phyloP scores from a whole-genome alignment of 1,140 invertebrate genomes.

The Drosophila melanogaster region DNA sequence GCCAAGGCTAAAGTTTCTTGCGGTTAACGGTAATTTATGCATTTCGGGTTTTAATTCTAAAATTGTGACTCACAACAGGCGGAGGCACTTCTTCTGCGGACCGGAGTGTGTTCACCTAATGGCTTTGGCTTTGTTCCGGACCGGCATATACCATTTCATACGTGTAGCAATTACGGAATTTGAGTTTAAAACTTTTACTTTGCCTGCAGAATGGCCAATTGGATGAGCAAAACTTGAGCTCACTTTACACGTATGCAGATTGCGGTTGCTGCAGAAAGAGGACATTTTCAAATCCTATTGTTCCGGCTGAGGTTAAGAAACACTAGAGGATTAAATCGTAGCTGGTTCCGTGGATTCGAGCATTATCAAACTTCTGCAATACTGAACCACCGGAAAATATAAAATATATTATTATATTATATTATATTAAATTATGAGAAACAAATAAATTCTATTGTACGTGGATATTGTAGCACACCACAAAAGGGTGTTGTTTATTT shows the following conservation, averaged over 20 bases:
- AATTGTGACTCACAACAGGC: slow-evolving; percentile 79
- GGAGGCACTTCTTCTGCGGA: slow-evolving; percentile 40
- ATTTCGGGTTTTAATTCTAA: slow-evolving; percentile 79
- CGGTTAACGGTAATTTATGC: slow-evolving; percentile 80
- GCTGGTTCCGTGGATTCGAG: too few species aligned
- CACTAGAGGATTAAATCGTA: background rate
- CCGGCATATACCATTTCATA: slow-evolving; percentile 28
- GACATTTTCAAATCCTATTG: background rate
- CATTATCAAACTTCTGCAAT: too few species aligned
- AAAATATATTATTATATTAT: too few species aligned
- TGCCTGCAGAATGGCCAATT: slow-evolving; percentile 43
- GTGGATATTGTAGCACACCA: too few species aligned
- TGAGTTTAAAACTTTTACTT: slow-evolving; percentile 70
- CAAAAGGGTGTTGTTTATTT: too few species aligned
- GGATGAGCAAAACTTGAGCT: slow-evolving; percentile 35
- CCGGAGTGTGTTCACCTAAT: slow-evolving; percentile 60
- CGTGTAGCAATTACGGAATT: slow-evolving; percentile 73
- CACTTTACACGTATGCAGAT: slow-evolving; percentile 1
- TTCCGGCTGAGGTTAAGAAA: background rate
- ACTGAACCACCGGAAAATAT: too few species aligned
- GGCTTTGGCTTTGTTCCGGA: slow-evolving; percentile 49
- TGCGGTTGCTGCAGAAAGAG: background rate
- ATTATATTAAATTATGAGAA: too few species aligned
- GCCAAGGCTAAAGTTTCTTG: slow-evolving; percentile 78
- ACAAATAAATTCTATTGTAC: too few species aligned